Percentiles rank a stretch among this genome's conserved stretches.
Evolutionary conservation across 2,888 invertebrate genomes (phyloP).

Genomic region (Julus scanicus): DNA sequence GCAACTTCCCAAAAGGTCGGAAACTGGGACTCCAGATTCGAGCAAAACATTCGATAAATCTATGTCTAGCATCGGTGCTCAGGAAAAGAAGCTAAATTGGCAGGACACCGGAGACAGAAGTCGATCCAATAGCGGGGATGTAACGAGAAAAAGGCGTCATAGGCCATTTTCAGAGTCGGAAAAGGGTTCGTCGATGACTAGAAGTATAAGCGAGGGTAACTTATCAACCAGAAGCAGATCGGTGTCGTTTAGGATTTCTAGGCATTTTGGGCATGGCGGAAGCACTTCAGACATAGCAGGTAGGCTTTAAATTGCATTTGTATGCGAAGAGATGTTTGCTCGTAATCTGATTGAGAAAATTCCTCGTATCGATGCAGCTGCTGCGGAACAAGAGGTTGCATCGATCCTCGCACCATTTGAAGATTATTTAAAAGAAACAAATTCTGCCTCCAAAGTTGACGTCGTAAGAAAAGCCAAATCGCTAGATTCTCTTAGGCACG

Average conservation of each 20-base stretch:
- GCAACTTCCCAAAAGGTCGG: neutral
- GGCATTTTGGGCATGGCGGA: slow-evolving; percentile 44
- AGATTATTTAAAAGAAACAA: slow-evolving; percentile 54
- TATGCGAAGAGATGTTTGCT: neutral
- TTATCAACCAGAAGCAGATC: slow-evolving; percentile 56
- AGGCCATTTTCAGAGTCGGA: slow-evolving; percentile 47
- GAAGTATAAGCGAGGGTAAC: slow-evolving; percentile 62
- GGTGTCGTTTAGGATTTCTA: slow-evolving; percentile 47
- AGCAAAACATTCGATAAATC: neutral
- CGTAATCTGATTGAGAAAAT: neutral
- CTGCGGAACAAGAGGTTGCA: slow-evolving; percentile 60
- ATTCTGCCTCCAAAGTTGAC: slow-evolving; percentile 36
- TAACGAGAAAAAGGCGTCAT: neutral
- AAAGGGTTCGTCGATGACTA: slow-evolving; percentile 43
- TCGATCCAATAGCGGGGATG: slow-evolving; percentile 56
- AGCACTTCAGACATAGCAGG: neutral
- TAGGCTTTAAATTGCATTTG: neutral
- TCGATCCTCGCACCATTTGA: slow-evolving; percentile 59
- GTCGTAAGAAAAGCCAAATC: slow-evolving; percentile 62
- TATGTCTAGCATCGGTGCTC: neutral
- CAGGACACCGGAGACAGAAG: slow-evolving; percentile 2
- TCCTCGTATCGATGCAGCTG: neutral
- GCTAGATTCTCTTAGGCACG: slow-evolving; percentile 62
- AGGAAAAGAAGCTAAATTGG: slow-evolving; percentile 27
- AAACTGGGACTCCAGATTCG: neutral